These are phyloP conservation scores for Strix aluco DNA, from an alignment of 2,113 vertebrate species.

Conservation along the genomic window DNA sequence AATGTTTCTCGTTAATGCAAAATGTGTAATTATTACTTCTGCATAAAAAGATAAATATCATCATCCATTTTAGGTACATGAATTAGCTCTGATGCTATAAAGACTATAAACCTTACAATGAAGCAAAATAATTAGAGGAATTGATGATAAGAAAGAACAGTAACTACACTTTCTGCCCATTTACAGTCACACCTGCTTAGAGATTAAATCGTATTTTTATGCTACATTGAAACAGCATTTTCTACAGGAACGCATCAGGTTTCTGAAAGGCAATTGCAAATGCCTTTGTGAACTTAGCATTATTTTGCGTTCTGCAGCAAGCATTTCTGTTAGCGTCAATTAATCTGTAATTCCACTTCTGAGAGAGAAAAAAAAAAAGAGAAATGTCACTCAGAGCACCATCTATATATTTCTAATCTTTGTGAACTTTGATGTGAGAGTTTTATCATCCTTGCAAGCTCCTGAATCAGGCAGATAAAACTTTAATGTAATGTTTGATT, in stretches of 20 bases:
- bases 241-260: conserved; percentile 50
- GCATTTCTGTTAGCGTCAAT: conserved; percentile 53
- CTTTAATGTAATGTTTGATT: conserved; percentile 16
- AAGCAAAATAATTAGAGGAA: conserved; percentile 59
- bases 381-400: conserved; percentile 4
- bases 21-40: conserved; percentile 17
- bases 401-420: not conserved
- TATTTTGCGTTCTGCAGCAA: conserved; percentile 58
- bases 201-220: conserved; percentile 74
- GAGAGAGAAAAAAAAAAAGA: not conserved
- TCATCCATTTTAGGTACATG: conserved; percentile 6
- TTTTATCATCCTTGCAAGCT: conserved; percentile 21
- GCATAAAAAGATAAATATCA: conserved; percentile 15
- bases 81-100: not conserved
- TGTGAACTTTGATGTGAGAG: not conserved
- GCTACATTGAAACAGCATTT: conserved; percentile 73
- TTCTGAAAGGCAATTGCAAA: conserved; percentile 59
- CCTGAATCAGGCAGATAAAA: conserved; percentile 14
- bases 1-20: conserved; percentile 13
- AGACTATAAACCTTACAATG: conserved; percentile 31
- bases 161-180: conserved; percentile 33
- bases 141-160: conserved; percentile 23
- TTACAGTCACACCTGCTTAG: conserved; percentile 75
- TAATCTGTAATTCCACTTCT: conserved; percentile 48
- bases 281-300: conserved; percentile 64